Base-by-base conservation (phyloP, 2,113 vertebrate genomes). In the Hiodon tergisus region DNA sequence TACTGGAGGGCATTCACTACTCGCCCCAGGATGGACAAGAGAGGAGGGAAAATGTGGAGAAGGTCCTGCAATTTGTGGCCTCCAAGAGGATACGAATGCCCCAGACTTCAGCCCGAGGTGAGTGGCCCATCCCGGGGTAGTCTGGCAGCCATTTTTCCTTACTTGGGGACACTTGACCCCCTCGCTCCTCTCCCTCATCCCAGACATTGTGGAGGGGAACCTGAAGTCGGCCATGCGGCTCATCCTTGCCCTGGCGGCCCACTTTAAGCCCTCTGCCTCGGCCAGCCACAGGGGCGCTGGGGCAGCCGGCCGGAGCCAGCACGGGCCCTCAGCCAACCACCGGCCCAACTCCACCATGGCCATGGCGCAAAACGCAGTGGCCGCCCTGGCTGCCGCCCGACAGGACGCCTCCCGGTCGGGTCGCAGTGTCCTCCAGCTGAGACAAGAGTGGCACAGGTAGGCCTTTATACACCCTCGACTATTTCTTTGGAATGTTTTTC, bases 141-240 rank as follows among this genome's bases (percentile, higher is more conserved):
- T 31, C 31, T 31, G 31, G 31, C 31, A 31, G 31, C 31, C 31
- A 31, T 31, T 31, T 31, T 31, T 31, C 31, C 31, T 0, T 31
- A 31, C 31, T 31, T 2, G 2, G 31, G 31, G 31, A 31, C 31
- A 31, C 16, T 55, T 80, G 54, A 76, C 73, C 14, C 14, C 72
- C 71, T 74, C 61, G n/a, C 17, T 7, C 62, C 16, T 17, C 10
- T 61, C 46, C 52, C 60, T 2, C 16, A 9, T 14, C 0, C 2
- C 83, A 99, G 96, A 99, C 84, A 95, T 99, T 0, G 92, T 98
- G 14, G 95, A 98, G 0, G 96, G 96, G 5, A 98, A 98, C 86
- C 83, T 98, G 80, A 99, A 98, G 85, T 95, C 94, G n/a, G 92
- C 92, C 76, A 98, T 99, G 97, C 92, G 96, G 87, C 84, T 98